These are phyloP conservation scores for Sinhomidia bicolor DNA, from an alignment of 2,888 invertebrate species.

Conservation along the genomic window DNA sequence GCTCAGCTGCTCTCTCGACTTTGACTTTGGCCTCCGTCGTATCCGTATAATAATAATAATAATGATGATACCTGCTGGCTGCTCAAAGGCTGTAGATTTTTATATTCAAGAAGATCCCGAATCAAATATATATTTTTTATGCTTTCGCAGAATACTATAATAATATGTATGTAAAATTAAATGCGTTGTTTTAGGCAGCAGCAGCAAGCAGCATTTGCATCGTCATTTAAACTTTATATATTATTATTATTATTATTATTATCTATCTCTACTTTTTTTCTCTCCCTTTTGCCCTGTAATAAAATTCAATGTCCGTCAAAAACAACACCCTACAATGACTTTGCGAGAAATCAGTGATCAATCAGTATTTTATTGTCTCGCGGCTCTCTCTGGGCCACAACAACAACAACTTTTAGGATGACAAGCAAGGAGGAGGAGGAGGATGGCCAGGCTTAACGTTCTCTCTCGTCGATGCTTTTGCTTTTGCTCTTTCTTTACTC, in stretches of 20 bases:
- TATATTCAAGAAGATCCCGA: background rate
- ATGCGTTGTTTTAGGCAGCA: no score
- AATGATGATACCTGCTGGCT: slow-evolving; percentile 37
- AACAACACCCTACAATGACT: slow-evolving; percentile 75
- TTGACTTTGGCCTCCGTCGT: slow-evolving; percentile 59
- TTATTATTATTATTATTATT: no score
- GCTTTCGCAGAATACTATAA: background rate
- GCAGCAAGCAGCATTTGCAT: background rate
- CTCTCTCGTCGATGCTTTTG: background rate
- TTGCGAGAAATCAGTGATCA: slow-evolving; percentile 77
- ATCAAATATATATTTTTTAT: background rate
- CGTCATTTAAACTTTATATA: background rate
- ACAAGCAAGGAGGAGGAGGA: background rate
- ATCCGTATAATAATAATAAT: background rate
- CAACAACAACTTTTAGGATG: slow-evolving; percentile 1
- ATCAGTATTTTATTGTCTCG: slow-evolving; percentile 77
- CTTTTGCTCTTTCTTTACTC: no score
- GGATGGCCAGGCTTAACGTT: no score
- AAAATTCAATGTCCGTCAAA: slow-evolving; percentile 56
- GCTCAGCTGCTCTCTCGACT: slow-evolving; percentile 19
- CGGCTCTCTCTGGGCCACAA: slow-evolving; percentile 42
- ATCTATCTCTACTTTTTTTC: no score
- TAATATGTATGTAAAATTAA: no score
- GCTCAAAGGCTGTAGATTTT: slow-evolving; percentile 6
- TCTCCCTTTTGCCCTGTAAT: slow-evolving; percentile 13